phyloP scores from a whole-genome alignment of 2,113 vertebrate genomes.

The Pithys albifrons region DNA sequence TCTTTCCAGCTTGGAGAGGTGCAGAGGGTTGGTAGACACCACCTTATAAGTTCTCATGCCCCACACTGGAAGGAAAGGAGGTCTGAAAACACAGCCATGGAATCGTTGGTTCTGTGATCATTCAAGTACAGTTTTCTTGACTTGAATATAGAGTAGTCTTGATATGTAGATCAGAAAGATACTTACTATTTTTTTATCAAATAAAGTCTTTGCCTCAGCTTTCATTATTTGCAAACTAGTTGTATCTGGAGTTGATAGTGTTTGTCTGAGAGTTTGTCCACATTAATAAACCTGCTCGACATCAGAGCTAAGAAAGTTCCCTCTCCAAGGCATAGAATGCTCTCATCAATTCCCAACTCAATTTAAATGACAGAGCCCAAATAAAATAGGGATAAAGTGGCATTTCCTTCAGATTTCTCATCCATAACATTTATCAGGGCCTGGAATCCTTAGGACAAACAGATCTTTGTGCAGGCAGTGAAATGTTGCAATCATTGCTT shows the following conservation, averaged over 20 bases:
- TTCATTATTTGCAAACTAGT: neutral
- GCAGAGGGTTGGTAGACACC: neutral
- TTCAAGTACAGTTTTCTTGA: neutral
- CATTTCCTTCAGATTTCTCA: slow-evolving; percentile 3
- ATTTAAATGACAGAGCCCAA: neutral
- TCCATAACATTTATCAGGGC: neutral
- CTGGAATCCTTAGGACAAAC: neutral
- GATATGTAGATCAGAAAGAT: neutral
- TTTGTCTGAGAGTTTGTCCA: slow-evolving; percentile 12
- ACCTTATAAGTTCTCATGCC: neutral
- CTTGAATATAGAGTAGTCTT: neutral
- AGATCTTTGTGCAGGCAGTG: neutral
- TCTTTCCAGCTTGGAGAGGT: neutral
- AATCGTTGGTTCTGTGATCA: neutral
- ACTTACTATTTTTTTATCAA: neutral
- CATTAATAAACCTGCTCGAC: neutral
- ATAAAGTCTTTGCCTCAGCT: neutral
- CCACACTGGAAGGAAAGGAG: neutral
- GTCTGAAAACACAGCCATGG: neutral
- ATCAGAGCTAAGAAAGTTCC: neutral
- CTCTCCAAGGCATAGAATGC: neutral
- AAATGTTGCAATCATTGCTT: neutral
- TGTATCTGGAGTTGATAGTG: neutral
- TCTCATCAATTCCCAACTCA: neutral
- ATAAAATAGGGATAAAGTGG: slow-evolving; percentile 21